Percentiles rank a stretch among this genome's conserved stretches.
These are phyloP conservation scores for Asbolus verrucosus DNA, from an alignment of 1,140 invertebrate species.

Conservation along the genomic window DNA sequence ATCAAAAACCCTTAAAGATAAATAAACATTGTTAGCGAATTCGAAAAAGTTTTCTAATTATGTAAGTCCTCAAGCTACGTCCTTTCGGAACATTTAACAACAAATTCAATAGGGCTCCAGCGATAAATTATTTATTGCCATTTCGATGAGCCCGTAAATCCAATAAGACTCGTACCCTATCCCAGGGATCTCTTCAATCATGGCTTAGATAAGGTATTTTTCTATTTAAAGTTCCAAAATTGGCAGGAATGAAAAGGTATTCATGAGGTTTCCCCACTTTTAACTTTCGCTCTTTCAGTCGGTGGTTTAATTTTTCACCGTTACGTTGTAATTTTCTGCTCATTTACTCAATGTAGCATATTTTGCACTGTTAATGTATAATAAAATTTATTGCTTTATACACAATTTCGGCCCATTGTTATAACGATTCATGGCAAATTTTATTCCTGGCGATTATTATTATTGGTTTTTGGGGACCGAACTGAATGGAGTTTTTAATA, in stretches of 20 bases:
- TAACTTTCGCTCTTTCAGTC: slow-evolving; percentile 1
- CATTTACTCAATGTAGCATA: slow-evolving; percentile 7
- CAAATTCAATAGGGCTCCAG: slow-evolving; percentile 17
- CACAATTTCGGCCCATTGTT: background rate
- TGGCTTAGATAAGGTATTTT: slow-evolving; percentile 12
- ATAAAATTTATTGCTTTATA: slow-evolving; percentile 9
- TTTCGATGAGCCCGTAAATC: slow-evolving; percentile 19
- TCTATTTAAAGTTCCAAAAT: slow-evolving; percentile 31
- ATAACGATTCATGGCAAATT: slow-evolving; percentile 9
- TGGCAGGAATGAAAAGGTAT: slow-evolving; percentile 18
- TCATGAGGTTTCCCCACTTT: slow-evolving; percentile 13
- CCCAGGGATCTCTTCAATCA: slow-evolving; percentile 12
- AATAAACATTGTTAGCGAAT: background rate
- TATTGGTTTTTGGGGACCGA: slow-evolving; percentile 6
- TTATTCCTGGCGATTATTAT: slow-evolving; percentile 14
- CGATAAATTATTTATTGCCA: slow-evolving; percentile 29
- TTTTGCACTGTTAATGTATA: background rate
- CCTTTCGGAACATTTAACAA: slow-evolving; percentile 12
- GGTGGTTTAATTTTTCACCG: slow-evolving; percentile 25
- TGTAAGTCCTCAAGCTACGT: slow-evolving; percentile 6
- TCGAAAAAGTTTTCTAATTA: slow-evolving; percentile 21
- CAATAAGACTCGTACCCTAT: background rate
- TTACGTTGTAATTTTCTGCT: slow-evolving; percentile 19
- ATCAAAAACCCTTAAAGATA: background rate
- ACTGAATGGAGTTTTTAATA: slow-evolving; percentile 14